Evolutionary conservation across 2,113 vertebrate genomes (phyloP), one percentile per base, ranked within the genome.

Genomic region (Corvus hawaiiensis): DNA sequence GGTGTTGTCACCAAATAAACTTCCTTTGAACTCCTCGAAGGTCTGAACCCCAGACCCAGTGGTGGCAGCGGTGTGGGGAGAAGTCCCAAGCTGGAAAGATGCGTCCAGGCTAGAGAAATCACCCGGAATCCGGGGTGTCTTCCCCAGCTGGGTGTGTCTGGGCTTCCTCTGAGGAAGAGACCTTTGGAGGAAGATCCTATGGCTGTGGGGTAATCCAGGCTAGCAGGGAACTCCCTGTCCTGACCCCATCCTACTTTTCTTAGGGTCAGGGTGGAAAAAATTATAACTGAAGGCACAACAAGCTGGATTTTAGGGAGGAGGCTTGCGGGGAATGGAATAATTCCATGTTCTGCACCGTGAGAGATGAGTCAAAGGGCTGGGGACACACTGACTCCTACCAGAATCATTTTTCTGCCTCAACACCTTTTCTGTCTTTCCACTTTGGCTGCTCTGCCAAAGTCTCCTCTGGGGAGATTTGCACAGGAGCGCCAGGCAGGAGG

Each of bases 341-440:
- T 48, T 46, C 63, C 10, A 0, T 17, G 82, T 62, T n/a, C 90
- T 73, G 75, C 46, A 28, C 72, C 14, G 1, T 27, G 26, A 74
- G 43, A 24, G 14, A 43, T 3, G 72, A 76, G 64, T 67, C 71
- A 46, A 54, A 89, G 62, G 58, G 46, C 12, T 82, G 69, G 82
- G 72, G 68, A 80, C 55, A 22, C 71, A 3, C 33, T 46, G 75
- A 59, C 67, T 90, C 46, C 78, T 37, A 85, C 51, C 59, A 55
- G 91, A 80, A 80, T 55, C 74, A 8, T 43, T 96, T 93, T 96
- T 92, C 83, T 95, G 88, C 94, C 68, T 94, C 68, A 3, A 1
- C 63, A 55, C 18, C 1, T 95, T 94, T 63, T 30, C 92, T 48
- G 0, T 54, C 49, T 74, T 86, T 58, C 76, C 90, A n/a, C 72